These are phyloP conservation scores for Maniola hyperantus DNA, from an alignment of 2,888 invertebrate genomes.

Conservation along the genomic window DNA sequence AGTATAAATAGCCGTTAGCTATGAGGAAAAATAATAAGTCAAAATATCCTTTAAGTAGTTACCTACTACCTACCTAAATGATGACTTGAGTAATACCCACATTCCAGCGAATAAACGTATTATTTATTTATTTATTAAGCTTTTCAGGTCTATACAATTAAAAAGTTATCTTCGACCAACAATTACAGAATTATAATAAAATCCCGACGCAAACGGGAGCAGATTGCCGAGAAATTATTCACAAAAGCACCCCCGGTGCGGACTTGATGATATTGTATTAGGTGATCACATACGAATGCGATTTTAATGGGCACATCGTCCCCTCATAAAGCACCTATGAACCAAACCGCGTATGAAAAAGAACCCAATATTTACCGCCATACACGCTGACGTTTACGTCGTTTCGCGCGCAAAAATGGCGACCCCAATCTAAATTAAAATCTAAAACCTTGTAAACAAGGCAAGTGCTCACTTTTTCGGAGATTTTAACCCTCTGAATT, in stretches of 20 bases:
- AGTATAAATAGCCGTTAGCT: too few relatives aligned
- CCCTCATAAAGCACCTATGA: constrained; percentile 50
- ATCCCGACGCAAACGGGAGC: constrained; percentile 71
- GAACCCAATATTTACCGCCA: constrained; percentile 51
- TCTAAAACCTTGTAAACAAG: constrained; percentile 84
- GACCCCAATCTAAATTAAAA: constrained; percentile 84
- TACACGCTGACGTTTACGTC: constrained; percentile 57
- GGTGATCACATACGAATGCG: constrained; percentile 83
- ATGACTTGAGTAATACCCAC: too few relatives aligned
- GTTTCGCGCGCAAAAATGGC: constrained; percentile 50
- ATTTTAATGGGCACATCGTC: constrained; percentile 77
- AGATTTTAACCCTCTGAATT: constrained; percentile 82
- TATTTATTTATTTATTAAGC: too few relatives aligned
- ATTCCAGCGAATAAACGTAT: too few relatives aligned
- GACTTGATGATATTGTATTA: constrained; percentile 83
- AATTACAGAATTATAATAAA: constrained; percentile 58
- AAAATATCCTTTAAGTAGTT: too few relatives aligned
- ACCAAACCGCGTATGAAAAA: constrained; percentile 51
- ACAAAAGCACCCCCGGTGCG: constrained; percentile 72
- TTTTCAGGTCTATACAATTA: too few relatives aligned
- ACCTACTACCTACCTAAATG: too few relatives aligned
- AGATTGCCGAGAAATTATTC: constrained; percentile 82
- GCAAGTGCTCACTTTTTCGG: constrained; percentile 84
- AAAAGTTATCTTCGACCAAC: constrained; percentile 19
- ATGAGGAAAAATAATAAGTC: too few relatives aligned